Evolutionary conservation across 2,888 invertebrate species (phyloP).

Genomic region (Chesias legatella): DNA sequence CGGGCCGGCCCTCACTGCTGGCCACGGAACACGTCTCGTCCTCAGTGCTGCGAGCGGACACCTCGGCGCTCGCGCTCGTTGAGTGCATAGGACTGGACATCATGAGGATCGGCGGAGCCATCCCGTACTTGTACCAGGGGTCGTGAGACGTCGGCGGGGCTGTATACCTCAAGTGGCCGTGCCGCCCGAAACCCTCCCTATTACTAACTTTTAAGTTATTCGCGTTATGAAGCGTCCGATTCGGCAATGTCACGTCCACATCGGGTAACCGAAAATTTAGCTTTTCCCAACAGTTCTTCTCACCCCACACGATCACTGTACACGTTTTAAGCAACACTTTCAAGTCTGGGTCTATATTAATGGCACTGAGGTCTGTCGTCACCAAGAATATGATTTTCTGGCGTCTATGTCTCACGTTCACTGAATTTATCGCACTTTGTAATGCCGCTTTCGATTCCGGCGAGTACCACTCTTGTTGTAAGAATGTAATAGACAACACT

Average conservation of each 20-base stretch:
- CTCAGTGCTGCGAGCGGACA: slow-evolving; percentile 81
- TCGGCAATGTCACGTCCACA: slow-evolving; percentile 81
- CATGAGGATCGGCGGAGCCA: slow-evolving; percentile 74
- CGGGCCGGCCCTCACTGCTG: slow-evolving; percentile 78
- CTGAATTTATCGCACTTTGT: slow-evolving; percentile 84
- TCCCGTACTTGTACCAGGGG: slow-evolving; percentile 77
- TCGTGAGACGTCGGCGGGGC: slow-evolving; percentile 77
- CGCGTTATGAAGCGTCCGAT: slow-evolving; percentile 78
- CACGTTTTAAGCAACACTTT: slow-evolving; percentile 86
- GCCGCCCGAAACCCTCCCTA: slow-evolving; percentile 71
- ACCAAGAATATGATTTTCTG: slow-evolving; percentile 81
- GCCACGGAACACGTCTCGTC: slow-evolving; percentile 82
- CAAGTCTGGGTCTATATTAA: slow-evolving; percentile 86
- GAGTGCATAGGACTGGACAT: slow-evolving; percentile 84
- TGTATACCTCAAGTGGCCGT: slow-evolving; percentile 75
- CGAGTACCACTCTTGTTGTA: slow-evolving; percentile 91
- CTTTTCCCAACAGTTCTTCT: slow-evolving; percentile 93
- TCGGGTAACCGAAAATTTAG: slow-evolving; percentile 91
- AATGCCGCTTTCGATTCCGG: slow-evolving; percentile 91
- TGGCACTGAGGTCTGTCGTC: slow-evolving; percentile 80
- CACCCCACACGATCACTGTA: slow-evolving; percentile 88
- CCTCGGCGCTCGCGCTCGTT: slow-evolving; percentile 79
- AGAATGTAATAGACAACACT: slow-evolving; percentile 89
- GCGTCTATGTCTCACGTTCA: slow-evolving; percentile 83
- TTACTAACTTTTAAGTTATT: slow-evolving; percentile 72